A percentile compares a stretch with the other conserved stretches of the same genome.
Evolutionary conservation across 2,888 invertebrate species (phyloP).

Genomic region (Callyntrura sp.): DNA sequence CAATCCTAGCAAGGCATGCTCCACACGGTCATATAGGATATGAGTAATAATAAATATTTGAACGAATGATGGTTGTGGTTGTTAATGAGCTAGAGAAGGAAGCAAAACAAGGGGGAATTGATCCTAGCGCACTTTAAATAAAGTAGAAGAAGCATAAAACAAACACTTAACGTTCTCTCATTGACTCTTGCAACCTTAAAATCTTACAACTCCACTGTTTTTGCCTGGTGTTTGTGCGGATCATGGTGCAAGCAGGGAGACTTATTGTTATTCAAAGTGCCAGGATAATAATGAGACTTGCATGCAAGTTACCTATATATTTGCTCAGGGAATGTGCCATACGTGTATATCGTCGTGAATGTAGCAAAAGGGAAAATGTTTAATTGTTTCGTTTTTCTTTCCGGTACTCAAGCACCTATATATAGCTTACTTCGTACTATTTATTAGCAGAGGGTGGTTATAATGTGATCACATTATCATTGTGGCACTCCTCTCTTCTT

Average conservation of each 20-base stretch:
- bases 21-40: background rate
- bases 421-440: background rate
- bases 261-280: background rate
- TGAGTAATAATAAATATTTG: background rate
- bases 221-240: background rate
- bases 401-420: constrained; percentile 11
- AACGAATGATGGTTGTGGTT: constrained; percentile 1
- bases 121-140: background rate
- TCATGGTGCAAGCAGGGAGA: background rate
- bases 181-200: background rate
- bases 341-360: background rate
- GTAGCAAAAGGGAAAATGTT: background rate
- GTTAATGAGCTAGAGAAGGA: background rate
- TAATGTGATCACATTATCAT: constrained; percentile 19
- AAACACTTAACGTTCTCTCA: background rate
- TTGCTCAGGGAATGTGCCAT: background rate
- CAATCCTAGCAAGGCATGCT: background rate
- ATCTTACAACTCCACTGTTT: background rate
- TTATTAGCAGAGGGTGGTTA: background rate
- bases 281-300: background rate
- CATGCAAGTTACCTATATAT: too few species aligned
- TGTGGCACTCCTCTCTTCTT: background rate
- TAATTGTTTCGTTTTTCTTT: constrained; percentile 6
- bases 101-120: background rate
- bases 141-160: background rate